phyloP scores from a whole-genome alignment of 2,113 vertebrate genomes.

The Prunella fulvescens region DNA sequence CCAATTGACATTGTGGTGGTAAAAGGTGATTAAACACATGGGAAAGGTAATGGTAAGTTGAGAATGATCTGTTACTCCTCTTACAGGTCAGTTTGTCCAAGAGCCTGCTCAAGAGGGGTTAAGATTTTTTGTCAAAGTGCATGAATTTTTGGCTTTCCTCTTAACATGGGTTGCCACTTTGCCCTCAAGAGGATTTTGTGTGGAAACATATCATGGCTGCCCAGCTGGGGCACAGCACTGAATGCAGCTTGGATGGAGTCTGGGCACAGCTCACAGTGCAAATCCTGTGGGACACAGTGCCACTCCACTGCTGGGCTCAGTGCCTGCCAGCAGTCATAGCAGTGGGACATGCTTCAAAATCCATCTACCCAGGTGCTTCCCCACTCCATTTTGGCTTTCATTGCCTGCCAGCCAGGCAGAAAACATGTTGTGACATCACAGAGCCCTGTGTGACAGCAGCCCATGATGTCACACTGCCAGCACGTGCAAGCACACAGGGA shows the following conservation, averaged over 20 bases:
- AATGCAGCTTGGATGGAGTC: neutral
- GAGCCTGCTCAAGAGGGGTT: neutral
- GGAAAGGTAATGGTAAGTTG: neutral
- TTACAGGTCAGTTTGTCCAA: neutral
- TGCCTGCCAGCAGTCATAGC: neutral
- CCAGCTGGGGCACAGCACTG: neutral
- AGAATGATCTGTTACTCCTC: neutral
- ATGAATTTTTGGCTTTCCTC: neutral
- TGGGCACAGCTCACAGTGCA: neutral
- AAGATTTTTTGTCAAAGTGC: neutral
- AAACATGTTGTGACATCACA: neutral
- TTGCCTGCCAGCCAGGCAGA: rapidly evolving
- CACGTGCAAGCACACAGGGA: rapidly evolving
- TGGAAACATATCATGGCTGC: neutral
- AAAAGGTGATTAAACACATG: neutral
- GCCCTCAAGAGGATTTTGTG: neutral
- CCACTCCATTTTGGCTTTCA: neutral
- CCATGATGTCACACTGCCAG: neutral
- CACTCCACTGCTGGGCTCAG: neutral
- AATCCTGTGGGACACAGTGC: neutral
- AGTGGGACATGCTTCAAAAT: neutral
- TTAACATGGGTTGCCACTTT: neutral
- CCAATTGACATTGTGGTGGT: neutral
- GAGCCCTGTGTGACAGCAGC: neutral
- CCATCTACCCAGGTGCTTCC: neutral